phyloP scores from a whole-genome alignment of 2,888 invertebrate species.

The Anoncus sp. region DNA sequence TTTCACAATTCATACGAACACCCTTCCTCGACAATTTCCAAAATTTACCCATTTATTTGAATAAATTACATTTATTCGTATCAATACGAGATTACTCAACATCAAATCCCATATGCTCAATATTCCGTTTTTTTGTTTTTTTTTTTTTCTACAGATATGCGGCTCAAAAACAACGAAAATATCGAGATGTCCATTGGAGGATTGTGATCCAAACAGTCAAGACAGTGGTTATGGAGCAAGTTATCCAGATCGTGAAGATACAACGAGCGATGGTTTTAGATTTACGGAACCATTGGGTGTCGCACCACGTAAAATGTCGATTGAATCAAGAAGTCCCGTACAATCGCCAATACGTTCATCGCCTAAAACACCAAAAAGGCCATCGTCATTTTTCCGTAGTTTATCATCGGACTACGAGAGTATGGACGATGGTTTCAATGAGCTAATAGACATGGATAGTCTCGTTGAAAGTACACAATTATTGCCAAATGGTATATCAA shows the following conservation, averaged over 20 bases:
- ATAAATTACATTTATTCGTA: too few relatives aligned
- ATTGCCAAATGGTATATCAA: constrained; percentile 86
- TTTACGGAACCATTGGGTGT: constrained; percentile 82
- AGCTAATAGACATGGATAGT: constrained; percentile 86
- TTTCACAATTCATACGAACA: too few relatives aligned
- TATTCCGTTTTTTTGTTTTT: too few relatives aligned
- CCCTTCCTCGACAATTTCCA: too few relatives aligned
- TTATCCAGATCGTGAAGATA: constrained; percentile 75
- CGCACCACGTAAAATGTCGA: constrained; percentile 79
- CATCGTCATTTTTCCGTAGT: constrained; percentile 82
- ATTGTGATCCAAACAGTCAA: constrained; percentile 85
- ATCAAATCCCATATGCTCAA: too few relatives aligned
- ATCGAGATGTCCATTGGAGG: constrained; percentile 83
- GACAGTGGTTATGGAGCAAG: constrained; percentile 86
- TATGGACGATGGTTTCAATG: constrained; percentile 88
- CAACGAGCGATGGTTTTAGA: constrained; percentile 74
- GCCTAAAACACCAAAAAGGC: constrained; percentile 64
- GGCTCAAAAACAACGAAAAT: constrained; percentile 61
- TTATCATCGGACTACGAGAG: constrained; percentile 86
- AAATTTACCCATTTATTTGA: too few relatives aligned
- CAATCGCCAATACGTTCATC: constrained; percentile 74
- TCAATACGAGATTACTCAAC: too few relatives aligned
- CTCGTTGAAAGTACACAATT: constrained; percentile 82
- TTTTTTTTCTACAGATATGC: constrained; percentile 62
- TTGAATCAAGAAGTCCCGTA: constrained; percentile 74